Conservation (phyloP, 2,113 vertebrate genomes). For the Orcinus orca region DNA sequence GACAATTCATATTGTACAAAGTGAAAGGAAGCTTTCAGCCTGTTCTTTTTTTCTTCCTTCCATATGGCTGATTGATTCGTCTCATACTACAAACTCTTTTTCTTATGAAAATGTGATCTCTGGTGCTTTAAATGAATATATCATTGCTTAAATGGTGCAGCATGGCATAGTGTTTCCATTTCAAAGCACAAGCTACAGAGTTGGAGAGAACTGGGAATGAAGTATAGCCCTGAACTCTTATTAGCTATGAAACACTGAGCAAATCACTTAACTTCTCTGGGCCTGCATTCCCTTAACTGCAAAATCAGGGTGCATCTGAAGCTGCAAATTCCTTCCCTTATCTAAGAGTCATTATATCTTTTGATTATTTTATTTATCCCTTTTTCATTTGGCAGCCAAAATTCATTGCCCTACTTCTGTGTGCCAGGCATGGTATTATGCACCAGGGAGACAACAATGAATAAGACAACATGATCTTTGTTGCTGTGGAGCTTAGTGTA, state of each 20-base stretch:
- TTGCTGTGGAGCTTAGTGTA: neutral
- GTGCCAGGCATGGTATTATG: neutral
- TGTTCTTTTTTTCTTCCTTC: constrained; percentile 28
- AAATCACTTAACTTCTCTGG: neutral
- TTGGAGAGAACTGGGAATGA: neutral
- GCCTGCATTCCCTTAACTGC: neutral
- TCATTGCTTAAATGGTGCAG: constrained; percentile 52
- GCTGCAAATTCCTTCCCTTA: neutral
- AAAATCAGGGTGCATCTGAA: neutral
- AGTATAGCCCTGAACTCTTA: neutral
- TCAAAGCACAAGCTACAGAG: neutral
- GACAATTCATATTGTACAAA: constrained; percentile 70
- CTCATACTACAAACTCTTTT: constrained; percentile 53
- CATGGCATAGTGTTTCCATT: neutral
- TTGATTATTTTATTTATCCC: neutral
- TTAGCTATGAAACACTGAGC: neutral
- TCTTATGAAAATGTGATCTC: constrained; percentile 67
- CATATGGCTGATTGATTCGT: constrained; percentile 59
- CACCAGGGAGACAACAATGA: neutral
- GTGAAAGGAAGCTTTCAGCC: constrained; percentile 55
- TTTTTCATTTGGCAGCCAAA: neutral
- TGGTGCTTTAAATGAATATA: constrained; percentile 65
- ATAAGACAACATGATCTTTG: neutral
- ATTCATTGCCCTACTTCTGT: neutral
- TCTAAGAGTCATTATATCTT: neutral